phyloP scores from a whole-genome alignment of 92 coral and sea anemone species.

The Anthopleura xanthogrammica region DNA sequence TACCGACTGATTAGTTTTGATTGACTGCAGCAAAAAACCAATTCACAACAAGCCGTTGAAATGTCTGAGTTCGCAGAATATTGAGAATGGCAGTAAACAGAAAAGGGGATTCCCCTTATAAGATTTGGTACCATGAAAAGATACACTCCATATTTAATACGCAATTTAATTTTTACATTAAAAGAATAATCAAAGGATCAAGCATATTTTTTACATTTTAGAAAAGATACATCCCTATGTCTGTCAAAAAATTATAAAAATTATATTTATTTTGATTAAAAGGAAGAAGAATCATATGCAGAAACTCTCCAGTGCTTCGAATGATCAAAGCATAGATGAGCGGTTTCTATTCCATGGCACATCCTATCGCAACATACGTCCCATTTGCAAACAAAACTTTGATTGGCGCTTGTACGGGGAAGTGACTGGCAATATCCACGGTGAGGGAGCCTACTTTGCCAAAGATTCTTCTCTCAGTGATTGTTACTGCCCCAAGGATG shows the following conservation, averaged over 20 bases:
- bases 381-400: constrained; percentile 70
- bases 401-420: constrained; percentile 63
- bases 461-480: constrained; percentile 55
- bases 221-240: no score
- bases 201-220: no score
- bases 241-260: background rate
- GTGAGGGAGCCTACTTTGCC: constrained; percentile 84
- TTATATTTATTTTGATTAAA: background rate
- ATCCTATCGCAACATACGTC: constrained; percentile 46
- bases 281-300: constrained; percentile 77
- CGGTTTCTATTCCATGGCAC: constrained; percentile 69
- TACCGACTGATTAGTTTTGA: no score
- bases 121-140: background rate
- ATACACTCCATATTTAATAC: background rate
- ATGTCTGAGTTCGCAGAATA: no score
- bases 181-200: no score
- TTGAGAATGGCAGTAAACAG: no score
- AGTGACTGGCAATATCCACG: constrained; percentile 49
- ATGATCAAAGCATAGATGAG: constrained; percentile 43
- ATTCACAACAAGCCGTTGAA: no score
- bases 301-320: constrained; percentile 27
- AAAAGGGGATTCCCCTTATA: no score
- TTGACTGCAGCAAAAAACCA: no score
- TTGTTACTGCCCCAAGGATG: constrained; percentile 57
- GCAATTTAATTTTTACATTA: background rate